These are phyloP conservation scores for Callipepla californica DNA, from an alignment of 2,113 vertebrate species.

Conservation along the genomic window DNA sequence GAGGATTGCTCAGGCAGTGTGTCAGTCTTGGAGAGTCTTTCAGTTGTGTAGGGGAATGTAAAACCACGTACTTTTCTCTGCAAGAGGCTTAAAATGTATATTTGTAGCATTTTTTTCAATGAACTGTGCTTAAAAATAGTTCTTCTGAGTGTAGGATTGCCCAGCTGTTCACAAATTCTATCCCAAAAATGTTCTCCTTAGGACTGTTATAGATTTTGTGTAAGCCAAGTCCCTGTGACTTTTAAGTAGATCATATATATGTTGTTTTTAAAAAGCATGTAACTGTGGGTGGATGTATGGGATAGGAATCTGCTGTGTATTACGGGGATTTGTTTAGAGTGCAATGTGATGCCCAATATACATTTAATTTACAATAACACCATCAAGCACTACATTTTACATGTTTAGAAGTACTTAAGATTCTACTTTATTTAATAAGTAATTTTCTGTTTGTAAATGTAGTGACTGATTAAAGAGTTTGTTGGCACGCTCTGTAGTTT, in stretches of 20 bases:
- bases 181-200: background rate
- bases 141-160: slow-evolving; percentile 10
- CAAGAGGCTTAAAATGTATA: background rate
- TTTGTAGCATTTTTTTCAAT: slow-evolving; percentile 32
- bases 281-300: background rate
- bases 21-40: background rate
- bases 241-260: background rate
- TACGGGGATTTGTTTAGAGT: background rate
- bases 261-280: background rate
- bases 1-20: background rate
- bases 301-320: background rate
- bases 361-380: background rate
- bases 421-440: background rate
- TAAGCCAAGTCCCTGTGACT: background rate
- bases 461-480: background rate
- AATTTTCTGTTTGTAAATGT: background rate
- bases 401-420: background rate
- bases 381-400: background rate
- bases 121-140: slow-evolving; percentile 28
- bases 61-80: background rate
- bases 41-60: background rate
- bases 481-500: background rate
- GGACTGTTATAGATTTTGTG: background rate
- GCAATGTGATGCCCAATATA: background rate
- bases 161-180: background rate